Base-by-base conservation (phyloP, 2,797 vertebrate genomes). In the Sebastes diaconus region DNA sequence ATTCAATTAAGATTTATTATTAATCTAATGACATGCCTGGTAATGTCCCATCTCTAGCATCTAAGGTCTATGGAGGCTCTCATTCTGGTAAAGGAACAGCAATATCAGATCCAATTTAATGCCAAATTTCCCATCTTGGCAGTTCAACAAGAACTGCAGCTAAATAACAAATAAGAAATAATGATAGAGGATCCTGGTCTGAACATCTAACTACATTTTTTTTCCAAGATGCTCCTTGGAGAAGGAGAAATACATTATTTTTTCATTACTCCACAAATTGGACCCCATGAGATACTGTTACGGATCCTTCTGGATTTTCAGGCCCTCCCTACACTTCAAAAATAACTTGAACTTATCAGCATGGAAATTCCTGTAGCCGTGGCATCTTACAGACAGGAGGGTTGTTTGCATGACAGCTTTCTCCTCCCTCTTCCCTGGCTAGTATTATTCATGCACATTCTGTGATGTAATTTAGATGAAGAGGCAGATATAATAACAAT, bases 221-320 rank as follows among this genome's bases (percentile, higher is more conserved):
- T 61, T 42, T 20, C 59, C 16, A 36, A 60, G 58, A 65, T 46
- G 6, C 42, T 72, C 65, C 18, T 42, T 24, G 22, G 58, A 75
- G 39, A 73, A 71, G 30, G n/a, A 61, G 18, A 55, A 55, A 81
- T 78, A 84, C 7, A 83, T 77, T 66, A 75, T 78, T 68, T 77
- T 84, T 88, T 79, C 30, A 88, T 89, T 67, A 83, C 24, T 68
- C 30, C 9, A 61, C 80, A 88, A 90, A 91, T 79, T 83, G 52
- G 82, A 87, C 55, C 75, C 84, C 59, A 32, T 77, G 69, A 88
- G 73, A 69, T 66, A 57, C n/a, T 67, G 50, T 71, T 74, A 52
- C 11, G 67, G 13, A 77, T 79, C 67, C 25, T 76, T 69, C 25
- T 58, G 34, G 75, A 79, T 80, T 32, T 75, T 59, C 72, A 72